Percentiles rank a stretch among this genome's conserved stretches.
Conservation (phyloP, 2,888 invertebrate genomes). For the Serripes groenlandicus region DNA sequence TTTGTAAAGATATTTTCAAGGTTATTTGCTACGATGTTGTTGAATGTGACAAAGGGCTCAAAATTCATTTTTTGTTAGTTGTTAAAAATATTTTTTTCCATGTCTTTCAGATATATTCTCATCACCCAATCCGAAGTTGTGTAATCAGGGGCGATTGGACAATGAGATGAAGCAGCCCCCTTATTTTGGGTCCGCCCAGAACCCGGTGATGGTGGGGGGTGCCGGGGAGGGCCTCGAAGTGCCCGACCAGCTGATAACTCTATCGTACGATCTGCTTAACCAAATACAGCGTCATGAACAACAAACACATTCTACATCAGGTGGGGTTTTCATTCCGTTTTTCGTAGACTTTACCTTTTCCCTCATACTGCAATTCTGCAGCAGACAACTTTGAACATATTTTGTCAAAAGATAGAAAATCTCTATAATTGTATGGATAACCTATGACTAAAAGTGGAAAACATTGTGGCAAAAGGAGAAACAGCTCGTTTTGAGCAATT, state of each 20-base stretch:
- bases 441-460: too few species aligned
- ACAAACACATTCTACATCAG: background rate
- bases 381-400: too few species aligned
- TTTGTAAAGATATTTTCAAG: too few species aligned
- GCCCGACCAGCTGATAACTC: constrained; percentile 47
- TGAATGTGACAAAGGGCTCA: background rate
- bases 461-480: background rate
- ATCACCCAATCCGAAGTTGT: constrained; percentile 1
- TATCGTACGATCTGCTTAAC: constrained; percentile 55
- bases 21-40: too few species aligned
- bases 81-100: too few species aligned
- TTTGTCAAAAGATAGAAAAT: too few species aligned
- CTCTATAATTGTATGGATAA: too few species aligned
- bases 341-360: background rate
- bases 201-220: background rate
- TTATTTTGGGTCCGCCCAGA: background rate
- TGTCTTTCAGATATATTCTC: constrained; percentile 6
- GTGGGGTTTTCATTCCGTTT: background rate
- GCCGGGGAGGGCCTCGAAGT: background rate
- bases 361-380: too few species aligned
- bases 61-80: background rate
- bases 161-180: background rate
- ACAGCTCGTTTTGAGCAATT: background rate
- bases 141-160: background rate
- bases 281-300: constrained; percentile 58